phyloP scores from a whole-genome alignment of 2,113 vertebrate species.

The Reinhardtius hippoglossoides region DNA sequence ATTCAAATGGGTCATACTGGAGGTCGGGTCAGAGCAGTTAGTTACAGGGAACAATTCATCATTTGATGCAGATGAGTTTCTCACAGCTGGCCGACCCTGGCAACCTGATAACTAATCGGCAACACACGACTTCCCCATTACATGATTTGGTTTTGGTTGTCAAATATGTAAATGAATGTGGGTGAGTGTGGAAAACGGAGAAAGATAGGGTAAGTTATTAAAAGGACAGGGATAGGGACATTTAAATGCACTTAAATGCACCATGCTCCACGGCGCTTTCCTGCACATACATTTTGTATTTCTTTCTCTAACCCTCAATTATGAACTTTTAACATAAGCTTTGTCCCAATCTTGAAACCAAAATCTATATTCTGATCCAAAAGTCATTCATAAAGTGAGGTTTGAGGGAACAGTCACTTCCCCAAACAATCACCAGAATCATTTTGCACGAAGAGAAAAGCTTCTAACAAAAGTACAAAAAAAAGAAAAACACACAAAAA shows the following conservation, averaged over 20 bases:
- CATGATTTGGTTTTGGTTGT: slow-evolving; percentile 31
- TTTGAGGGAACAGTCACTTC: neutral
- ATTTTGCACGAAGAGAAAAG: neutral
- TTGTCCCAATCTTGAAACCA: too few relatives aligned
- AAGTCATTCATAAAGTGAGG: neutral
- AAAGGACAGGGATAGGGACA: neutral
- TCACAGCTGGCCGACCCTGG: neutral
- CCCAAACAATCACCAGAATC: neutral
- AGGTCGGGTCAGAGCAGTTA: slow-evolving; percentile 1
- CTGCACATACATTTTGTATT: neutral
- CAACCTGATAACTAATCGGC: slow-evolving; percentile 30
- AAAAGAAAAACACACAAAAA: slow-evolving; percentile 7
- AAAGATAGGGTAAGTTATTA: neutral
- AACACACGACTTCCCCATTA: slow-evolving; percentile 18
- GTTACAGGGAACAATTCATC: slow-evolving; percentile 1
- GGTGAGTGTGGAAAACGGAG: neutral
- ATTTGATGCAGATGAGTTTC: neutral
- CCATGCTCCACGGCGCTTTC: neutral
- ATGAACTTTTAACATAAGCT: too few relatives aligned
- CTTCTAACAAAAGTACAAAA: neutral
- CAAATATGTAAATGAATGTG: slow-evolving; percentile 29
- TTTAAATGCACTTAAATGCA: neutral
- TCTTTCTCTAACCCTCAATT: neutral
- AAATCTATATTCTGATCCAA: too few relatives aligned
- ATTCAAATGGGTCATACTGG: neutral